These are phyloP conservation scores for Martes martes DNA, from an alignment of 2,113 vertebrate genomes.

Conservation along the genomic window DNA sequence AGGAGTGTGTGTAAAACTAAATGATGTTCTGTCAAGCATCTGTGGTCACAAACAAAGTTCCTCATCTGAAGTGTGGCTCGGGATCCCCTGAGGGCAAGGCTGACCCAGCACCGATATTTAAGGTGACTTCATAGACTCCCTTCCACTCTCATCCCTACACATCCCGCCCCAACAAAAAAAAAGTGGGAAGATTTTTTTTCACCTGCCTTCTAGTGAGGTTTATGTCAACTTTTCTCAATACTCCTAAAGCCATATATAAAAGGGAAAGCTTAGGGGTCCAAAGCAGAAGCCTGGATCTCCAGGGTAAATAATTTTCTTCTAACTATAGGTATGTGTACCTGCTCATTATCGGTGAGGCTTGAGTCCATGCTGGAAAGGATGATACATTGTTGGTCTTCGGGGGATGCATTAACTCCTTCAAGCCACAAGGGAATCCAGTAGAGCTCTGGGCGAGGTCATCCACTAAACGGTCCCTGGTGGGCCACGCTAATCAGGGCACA, in stretches of 20 bases:
- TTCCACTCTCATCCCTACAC: not conserved
- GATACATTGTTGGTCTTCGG: not conserved
- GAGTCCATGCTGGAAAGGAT: slow-evolving; percentile 17
- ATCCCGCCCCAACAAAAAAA: not conserved
- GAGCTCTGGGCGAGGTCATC: slow-evolving; percentile 52
- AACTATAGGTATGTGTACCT: slow-evolving; percentile 2
- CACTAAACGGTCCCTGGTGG: slow-evolving; percentile 12
- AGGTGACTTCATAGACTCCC: not conserved
- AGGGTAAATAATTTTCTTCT: slow-evolving; percentile 2
- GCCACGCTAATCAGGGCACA: slow-evolving; percentile 11
- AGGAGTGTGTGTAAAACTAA: slow-evolving; percentile 85
- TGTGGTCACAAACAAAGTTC: slow-evolving; percentile 70
- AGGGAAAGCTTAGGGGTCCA: not conserved
- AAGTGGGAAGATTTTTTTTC: not conserved
- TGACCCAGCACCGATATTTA: not conserved
- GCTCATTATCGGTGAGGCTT: not conserved
- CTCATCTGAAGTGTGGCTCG: slow-evolving; percentile 53
- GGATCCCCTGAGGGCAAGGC: slow-evolving; percentile 45
- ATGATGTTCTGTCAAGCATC: slow-evolving; percentile 82
- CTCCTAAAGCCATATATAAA: not conserved
- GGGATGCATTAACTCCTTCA: slow-evolving; percentile 27
- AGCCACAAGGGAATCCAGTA: not conserved
- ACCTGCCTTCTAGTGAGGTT: not conserved
- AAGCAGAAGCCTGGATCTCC: not conserved
- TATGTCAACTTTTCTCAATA: not conserved